These are phyloP conservation scores for Chrysolina americana DNA, from an alignment of 2,888 invertebrate genomes.

Conservation along the genomic window DNA sequence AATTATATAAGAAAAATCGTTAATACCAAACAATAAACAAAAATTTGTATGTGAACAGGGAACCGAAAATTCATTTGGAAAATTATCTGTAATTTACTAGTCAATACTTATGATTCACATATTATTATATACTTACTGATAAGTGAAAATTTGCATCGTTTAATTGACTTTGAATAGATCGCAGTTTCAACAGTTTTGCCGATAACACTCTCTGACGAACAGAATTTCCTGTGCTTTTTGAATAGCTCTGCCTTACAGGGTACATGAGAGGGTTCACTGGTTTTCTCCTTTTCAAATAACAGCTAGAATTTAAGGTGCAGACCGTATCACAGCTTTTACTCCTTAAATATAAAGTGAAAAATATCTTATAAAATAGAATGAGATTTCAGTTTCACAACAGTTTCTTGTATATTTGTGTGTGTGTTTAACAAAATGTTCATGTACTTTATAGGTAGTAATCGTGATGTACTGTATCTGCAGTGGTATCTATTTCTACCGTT, in stretches of 20 bases:
- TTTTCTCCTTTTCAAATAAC: slow-evolving; percentile 66
- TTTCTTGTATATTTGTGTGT: too few relatives aligned
- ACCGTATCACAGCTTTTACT: slow-evolving; percentile 66
- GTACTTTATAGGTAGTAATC: too few relatives aligned
- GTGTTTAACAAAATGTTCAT: too few relatives aligned
- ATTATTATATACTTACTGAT: slow-evolving; percentile 71
- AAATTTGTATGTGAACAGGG: too few relatives aligned
- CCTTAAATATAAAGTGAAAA: slow-evolving; percentile 53
- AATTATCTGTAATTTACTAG: too few relatives aligned
- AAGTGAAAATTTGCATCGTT: slow-evolving; percentile 85
- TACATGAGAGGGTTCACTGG: slow-evolving; percentile 66
- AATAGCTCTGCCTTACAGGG: slow-evolving; percentile 52
- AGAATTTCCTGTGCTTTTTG: slow-evolving; percentile 54
- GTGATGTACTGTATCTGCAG: too few relatives aligned
- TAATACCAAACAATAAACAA: too few relatives aligned
- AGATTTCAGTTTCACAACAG: too few relatives aligned
- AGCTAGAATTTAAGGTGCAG: slow-evolving; percentile 68
- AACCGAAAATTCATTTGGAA: too few relatives aligned
- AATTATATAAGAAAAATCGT: too few relatives aligned
- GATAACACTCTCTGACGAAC: slow-evolving; percentile 79
- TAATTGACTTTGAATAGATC: slow-evolving; percentile 85
- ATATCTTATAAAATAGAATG: too few relatives aligned
- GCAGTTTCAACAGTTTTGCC: slow-evolving; percentile 82
- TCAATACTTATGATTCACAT: slow-evolving; percentile 2
- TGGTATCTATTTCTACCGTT: too few relatives aligned